Conservation (phyloP, 2,888 invertebrate genomes). For the Tenthredo distinguenda region DNA sequence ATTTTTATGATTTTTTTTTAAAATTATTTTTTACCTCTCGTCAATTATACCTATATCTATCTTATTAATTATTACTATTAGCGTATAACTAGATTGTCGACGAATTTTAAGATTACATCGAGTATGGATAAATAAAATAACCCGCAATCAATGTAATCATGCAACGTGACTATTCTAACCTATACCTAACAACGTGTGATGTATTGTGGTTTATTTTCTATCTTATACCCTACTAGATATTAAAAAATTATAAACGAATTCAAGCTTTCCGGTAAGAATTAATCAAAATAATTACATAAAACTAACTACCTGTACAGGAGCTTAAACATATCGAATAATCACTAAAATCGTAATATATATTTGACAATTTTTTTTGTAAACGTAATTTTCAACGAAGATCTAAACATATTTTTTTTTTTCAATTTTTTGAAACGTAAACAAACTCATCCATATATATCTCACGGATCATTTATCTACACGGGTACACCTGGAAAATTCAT, state of each 20-base stretch:
- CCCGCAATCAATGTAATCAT: no score
- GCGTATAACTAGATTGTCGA: neutral
- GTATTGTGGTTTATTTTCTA: constrained; percentile 51
- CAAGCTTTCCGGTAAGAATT: neutral
- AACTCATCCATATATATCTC: neutral
- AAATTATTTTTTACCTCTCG: no score
- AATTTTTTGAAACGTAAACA: neutral
- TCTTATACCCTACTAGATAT: constrained; percentile 35
- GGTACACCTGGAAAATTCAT: neutral
- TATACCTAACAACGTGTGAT: constrained; percentile 34
- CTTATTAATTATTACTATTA: neutral
- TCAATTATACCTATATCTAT: no score
- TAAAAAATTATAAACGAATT: constrained; percentile 29
- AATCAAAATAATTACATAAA: neutral
- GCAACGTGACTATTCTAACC: neutral
- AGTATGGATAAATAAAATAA: no score
- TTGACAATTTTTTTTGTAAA: constrained; percentile 3
- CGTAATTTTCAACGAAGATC: neutral
- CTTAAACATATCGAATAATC: neutral
- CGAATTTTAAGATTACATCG: neutral
- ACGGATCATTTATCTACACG: neutral
- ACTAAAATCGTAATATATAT: constrained; percentile 28
- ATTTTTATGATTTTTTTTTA: no score
- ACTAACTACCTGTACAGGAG: neutral
- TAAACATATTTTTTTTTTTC: neutral